Conservation (phyloP, 2,797 vertebrate genomes). For the Gouania willdenowi region DNA sequence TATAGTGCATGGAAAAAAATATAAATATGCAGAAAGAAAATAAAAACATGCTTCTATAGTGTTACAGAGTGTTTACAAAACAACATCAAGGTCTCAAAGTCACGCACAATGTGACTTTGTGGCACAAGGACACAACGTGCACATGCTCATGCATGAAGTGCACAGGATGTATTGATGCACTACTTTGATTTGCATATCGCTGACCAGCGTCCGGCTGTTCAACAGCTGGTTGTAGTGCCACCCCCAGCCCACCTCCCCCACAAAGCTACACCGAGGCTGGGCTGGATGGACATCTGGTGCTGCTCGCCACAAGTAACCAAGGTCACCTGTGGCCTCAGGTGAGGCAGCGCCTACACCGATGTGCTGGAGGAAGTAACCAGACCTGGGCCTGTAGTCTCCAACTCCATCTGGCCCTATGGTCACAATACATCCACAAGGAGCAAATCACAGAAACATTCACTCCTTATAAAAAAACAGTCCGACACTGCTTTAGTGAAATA, state of each 20-base stretch:
- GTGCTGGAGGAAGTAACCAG: constrained; percentile 46
- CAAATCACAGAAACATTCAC: too few relatives aligned
- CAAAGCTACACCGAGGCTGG: constrained; percentile 30
- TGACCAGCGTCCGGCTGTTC: constrained; percentile 58
- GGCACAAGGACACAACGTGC: not conserved
- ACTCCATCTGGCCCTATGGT: constrained; percentile 77
- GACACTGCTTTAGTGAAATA: too few relatives aligned
- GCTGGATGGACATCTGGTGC: constrained; percentile 25
- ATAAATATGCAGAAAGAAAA: too few relatives aligned
- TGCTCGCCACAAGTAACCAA: constrained; percentile 64
- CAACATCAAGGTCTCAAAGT: too few relatives aligned
- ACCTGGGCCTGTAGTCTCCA: constrained; percentile 68
- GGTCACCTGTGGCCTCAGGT: constrained; percentile 65
- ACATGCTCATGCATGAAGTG: not conserved
- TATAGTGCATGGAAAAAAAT: too few relatives aligned
- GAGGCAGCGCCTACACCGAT: constrained; percentile 51
- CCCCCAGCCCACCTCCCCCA: constrained; percentile 74
- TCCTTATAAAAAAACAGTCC: too few relatives aligned
- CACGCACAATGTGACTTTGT: not conserved
- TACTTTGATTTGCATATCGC: constrained; percentile 76
- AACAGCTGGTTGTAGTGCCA: constrained; percentile 58
- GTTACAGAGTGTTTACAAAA: too few relatives aligned
- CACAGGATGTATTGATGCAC: not conserved
- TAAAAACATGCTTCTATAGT: too few relatives aligned
- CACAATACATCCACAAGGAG: too few relatives aligned